Evolutionary conservation across 2,797 vertebrate species (phyloP).

Genomic region (Basileuterus tristriatus): DNA sequence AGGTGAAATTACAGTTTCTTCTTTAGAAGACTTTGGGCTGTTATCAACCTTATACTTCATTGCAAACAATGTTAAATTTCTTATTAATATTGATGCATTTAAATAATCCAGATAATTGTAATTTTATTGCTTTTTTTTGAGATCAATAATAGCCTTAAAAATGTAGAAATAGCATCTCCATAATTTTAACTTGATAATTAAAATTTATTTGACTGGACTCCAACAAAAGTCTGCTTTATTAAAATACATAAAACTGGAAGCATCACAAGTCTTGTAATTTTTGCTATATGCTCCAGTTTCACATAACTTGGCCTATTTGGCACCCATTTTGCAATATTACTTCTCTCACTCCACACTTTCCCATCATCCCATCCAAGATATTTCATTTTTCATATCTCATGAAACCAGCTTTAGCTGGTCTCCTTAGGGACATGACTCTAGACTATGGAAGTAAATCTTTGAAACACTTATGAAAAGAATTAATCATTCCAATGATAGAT

Average conservation of each 20-base stretch:
- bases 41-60: not conserved
- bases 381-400: not conserved
- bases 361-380: not conserved
- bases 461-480: not conserved
- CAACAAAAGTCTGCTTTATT: not conserved
- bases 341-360: not conserved
- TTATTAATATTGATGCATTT: not conserved
- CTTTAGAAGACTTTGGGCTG: not conserved
- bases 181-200: not conserved
- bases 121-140: not conserved
- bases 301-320: not conserved
- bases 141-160: not conserved
- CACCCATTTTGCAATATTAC: not conserved
- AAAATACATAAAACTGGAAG: not conserved
- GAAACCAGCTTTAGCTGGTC: not conserved
- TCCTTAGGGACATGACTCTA: not conserved
- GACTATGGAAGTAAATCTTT: not conserved
- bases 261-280: not conserved
- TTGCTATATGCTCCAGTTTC: not conserved
- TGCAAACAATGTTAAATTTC: not conserved
- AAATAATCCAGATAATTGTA: not conserved
- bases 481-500: not conserved
- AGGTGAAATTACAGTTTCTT: not conserved
- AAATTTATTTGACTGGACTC: not conserved
- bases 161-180: not conserved